Conservation (phyloP, 1,140 invertebrate species). For the Drosophila pallidifrons region DNA sequence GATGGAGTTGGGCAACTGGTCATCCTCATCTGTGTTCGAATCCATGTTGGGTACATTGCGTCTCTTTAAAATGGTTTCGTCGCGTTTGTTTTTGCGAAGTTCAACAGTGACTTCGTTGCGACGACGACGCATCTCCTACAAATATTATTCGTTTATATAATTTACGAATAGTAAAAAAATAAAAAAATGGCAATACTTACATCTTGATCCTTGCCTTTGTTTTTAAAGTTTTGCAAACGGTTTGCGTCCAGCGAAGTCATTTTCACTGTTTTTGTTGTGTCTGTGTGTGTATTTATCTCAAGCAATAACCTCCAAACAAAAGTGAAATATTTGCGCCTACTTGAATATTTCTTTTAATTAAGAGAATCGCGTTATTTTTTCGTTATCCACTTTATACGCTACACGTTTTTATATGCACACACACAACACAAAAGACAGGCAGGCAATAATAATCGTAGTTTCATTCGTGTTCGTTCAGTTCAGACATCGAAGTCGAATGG, state of each 20-base stretch:
- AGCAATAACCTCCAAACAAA: conserved; percentile 28
- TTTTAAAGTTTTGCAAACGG: conserved; percentile 97
- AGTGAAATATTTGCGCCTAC: conserved; percentile 21
- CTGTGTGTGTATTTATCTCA: conserved; percentile 32
- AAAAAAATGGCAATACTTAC: conserved; percentile 88
- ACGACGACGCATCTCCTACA: conserved; percentile 96
- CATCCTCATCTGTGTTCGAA: conserved; percentile 93
- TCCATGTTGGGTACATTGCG: conserved; percentile 95
- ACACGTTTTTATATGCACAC: conserved; percentile 44
- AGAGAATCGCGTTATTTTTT: conserved; percentile 23
- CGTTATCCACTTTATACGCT: conserved; percentile 47
- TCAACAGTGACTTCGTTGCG: conserved; percentile 98
- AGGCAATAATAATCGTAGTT: conserved; percentile 29
- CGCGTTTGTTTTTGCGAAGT: conserved; percentile 97
- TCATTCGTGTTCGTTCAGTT: conserved; percentile 33
- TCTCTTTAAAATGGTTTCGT: conserved; percentile 97
- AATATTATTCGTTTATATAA: neutral
- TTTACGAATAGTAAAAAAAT: too few relatives aligned
- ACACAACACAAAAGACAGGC: conserved; percentile 39
- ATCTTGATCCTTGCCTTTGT: conserved; percentile 98
- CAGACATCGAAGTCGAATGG: conserved; percentile 49
- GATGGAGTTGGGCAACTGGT: conserved; percentile 85
- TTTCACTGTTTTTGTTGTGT: conserved; percentile 28
- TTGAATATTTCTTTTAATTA: conserved; percentile 28
- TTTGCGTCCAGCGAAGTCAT: conserved; percentile 79